Evolutionary conservation across 2,888 invertebrate species (phyloP), one percentile per base, ranked within the genome.

Genomic region (Chrysina gloriosa): DNA sequence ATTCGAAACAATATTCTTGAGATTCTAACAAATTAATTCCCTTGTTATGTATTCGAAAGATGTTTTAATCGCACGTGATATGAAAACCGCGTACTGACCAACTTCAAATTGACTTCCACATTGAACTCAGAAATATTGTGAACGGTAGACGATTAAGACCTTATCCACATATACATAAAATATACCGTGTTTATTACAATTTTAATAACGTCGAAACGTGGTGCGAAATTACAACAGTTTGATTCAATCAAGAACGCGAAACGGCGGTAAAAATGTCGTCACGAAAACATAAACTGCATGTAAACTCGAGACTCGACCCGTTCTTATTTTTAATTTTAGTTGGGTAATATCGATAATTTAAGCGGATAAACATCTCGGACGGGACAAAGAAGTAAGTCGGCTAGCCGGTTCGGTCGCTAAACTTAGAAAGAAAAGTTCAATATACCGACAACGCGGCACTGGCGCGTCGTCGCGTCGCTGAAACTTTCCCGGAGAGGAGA

Each of bases 331-430:
- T n/a, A n/a, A n/a, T 65, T 65, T 65, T 52, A 65, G 36, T 65
- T 65, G 16, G 11, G 65, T 52, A 65, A 65, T 68, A 68, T 68
- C 68, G 68, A 63, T 68, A 52, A 54, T 36, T 36, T 68, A 68
- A 47, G 63, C 50, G 45, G 68, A 68, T 68, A 68, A 68, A 63
- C 63, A 68, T 68, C 63, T 63, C 39, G 36, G 58, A 27, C 47
- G 19, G n/a, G 11, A 11, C 36, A 21, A 31, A 27, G 21, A 29
- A 19, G 63, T 45, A 23, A 56, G 16, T 56, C 39, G 36, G 25
- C 7, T n/a, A n/a, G n/a, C 36, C 11, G 36, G 11, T 11, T 14
- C 27, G 25, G 52, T 14, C 31, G 52, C 19, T 5, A 14, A 63
- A 31, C 21, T 63, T 48, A 48, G 29, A 52, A n/a, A n/a, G n/a